These are phyloP conservation scores for Drosophila nigritarsus DNA, from an alignment of 2,888 invertebrate species.

Conservation along the genomic window DNA sequence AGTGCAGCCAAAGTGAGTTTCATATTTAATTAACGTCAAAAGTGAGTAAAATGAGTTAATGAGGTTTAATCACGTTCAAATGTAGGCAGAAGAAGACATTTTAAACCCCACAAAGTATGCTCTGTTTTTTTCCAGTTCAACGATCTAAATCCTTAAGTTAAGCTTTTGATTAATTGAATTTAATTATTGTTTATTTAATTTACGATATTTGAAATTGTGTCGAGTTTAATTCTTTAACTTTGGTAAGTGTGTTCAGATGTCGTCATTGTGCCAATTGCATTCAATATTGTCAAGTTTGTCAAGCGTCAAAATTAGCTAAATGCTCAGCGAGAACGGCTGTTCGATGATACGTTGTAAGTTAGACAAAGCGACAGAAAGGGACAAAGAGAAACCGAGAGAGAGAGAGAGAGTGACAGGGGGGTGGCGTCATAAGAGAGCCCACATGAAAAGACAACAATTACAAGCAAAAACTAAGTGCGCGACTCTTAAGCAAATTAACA, in stretches of 20 bases:
- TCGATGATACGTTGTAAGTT: too few species aligned
- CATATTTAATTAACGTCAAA: not conserved
- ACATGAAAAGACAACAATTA: constrained; percentile 46
- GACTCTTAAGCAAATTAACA: constrained; percentile 12
- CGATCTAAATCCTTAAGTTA: not conserved
- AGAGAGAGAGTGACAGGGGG: not conserved
- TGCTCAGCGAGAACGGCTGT: constrained; percentile 41
- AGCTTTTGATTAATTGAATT: not conserved
- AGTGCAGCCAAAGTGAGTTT: not conserved
- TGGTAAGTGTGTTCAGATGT: constrained; percentile 28
- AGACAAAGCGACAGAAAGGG: constrained; percentile 1
- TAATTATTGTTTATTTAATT: not conserved
- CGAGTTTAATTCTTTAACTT: not conserved
- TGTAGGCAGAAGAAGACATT: too few species aligned
- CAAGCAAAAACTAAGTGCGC: constrained; percentile 37
- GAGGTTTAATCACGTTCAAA: too few species aligned
- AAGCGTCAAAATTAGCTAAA: constrained; percentile 65
- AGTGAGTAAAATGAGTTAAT: not conserved
- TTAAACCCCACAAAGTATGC: constrained; percentile 3
- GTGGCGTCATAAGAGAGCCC: constrained; percentile 18
- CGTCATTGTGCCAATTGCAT: not conserved
- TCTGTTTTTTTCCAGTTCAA: not conserved
- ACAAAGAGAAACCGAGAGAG: constrained; percentile 17
- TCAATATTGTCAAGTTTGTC: constrained; percentile 51
- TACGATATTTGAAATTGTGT: not conserved